Percentiles rank a stretch among this genome's conserved stretches.
These are phyloP conservation scores for Nematolebias whitei DNA, from an alignment of 2,113 vertebrate genomes.

Conservation along the genomic window DNA sequence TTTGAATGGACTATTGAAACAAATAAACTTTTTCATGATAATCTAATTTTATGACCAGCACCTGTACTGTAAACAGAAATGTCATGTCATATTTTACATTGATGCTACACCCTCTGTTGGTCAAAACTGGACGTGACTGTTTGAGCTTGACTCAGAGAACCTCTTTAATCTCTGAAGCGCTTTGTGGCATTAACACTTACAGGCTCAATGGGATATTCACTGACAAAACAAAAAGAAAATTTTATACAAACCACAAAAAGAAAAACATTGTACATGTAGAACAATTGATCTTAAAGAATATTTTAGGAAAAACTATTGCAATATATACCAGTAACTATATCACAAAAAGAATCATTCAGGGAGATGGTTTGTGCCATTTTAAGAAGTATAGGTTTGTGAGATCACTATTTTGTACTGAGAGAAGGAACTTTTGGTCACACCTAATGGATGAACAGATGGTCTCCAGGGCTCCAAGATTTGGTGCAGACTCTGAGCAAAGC, in stretches of 20 bases:
- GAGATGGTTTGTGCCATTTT: neutral
- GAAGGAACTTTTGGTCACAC: constrained; percentile 73
- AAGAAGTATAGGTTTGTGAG: no score
- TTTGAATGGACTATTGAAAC: no score
- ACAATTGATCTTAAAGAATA: neutral
- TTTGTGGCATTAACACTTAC: neutral
- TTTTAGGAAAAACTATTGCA: neutral
- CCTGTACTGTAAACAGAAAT: neutral
- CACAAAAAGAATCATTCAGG: neutral
- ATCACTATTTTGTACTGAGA: neutral
- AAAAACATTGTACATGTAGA: neutral
- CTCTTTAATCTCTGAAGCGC: neutral
- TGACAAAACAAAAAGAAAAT: neutral
- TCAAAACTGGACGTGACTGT: neutral
- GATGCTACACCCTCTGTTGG: neutral
- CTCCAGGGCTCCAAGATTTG: constrained; percentile 93
- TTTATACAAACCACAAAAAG: neutral
- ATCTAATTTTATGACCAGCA: no score
- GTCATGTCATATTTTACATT: neutral
- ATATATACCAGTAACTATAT: neutral
- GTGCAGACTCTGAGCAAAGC: constrained; percentile 91
- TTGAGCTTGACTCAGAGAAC: neutral
- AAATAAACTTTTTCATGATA: no score
- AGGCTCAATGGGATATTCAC: neutral
- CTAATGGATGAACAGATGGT: constrained; percentile 90